phyloP scores from a whole-genome alignment of 2,797 vertebrate genomes.

The Danio choprae region DNA sequence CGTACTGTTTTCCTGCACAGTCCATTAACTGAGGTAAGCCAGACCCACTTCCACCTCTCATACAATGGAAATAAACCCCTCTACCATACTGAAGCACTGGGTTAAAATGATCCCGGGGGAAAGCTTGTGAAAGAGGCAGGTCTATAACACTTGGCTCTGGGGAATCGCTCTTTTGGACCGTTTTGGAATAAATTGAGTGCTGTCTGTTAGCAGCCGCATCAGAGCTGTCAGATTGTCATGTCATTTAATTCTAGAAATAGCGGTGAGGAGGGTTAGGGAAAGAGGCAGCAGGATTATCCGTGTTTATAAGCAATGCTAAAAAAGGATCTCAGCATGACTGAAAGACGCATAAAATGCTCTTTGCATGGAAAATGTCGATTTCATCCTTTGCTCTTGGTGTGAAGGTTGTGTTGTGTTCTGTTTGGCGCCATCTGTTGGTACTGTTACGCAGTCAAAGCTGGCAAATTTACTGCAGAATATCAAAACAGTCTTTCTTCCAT shows the following conservation, averaged over 20 bases:
- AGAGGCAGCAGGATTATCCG: background rate
- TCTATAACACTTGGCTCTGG: background rate
- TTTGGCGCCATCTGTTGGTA: constrained; percentile 40
- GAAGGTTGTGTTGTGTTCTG: background rate
- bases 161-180: background rate
- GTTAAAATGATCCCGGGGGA: constrained; percentile 1
- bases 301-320: background rate
- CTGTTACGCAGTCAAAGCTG: background rate
- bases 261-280: background rate
- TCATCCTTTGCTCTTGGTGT: background rate
- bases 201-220: constrained; percentile 4
- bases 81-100: background rate
- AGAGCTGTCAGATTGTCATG: constrained; percentile 6
- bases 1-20: constrained; percentile 22
- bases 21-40: background rate
- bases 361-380: background rate
- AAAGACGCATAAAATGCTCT: background rate
- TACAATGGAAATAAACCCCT: background rate
- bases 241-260: constrained; percentile 14
- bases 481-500: constrained; percentile 30
- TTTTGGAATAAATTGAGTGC: background rate
- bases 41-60: background rate
- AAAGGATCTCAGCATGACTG: background rate
- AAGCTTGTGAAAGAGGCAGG: background rate
- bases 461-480: background rate